Base-by-base conservation (phyloP, 1,140 invertebrate genomes). In the Delia radicum region DNA sequence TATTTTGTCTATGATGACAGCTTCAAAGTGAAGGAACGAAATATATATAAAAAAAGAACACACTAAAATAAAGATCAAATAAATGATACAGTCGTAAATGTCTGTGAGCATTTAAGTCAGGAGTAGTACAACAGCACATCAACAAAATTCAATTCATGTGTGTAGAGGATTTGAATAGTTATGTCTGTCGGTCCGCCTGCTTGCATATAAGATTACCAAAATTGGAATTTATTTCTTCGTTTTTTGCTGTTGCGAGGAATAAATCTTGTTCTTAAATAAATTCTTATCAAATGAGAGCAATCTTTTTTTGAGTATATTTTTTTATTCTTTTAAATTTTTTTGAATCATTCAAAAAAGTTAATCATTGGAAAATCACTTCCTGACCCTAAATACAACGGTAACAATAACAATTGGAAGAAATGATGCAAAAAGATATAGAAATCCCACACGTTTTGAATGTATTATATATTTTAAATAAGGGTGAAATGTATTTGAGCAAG, bases 1-100 rank as follows among this genome's bases (percentile, higher is more conserved):
- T 69, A 69, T 69, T 69, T 69, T 69, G 65, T 69, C 65, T 69
- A 69, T 69, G 65, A 69, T 69, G 65, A 69, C 65, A 69, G 65
- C 65, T 37, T 69, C 65, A 33, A 69, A 69, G 18, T 55, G 48
- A 55, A 55, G 18, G 48, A 42, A 42, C n/a, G 48, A 55, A 42
- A 55, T 8, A 55, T n/a, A n/a, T n/a, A n/a, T n/a, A n/a, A n/a
- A n/a, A n/a, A n/a, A n/a, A n/a, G n/a, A n/a, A 55, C 15, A 55
- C 2, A 55, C 10, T 4, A 1, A 55, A 55, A 48, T 18, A 3
- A 55, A 55, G 48, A 55, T 55, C n/a, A 55, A 55, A 21, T 24
- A 55, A 55, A 24, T 55, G 48, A 55, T 55, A 55, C 48, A n/a
- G n/a, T n/a, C n/a, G n/a, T 55, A 55, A 55, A 55, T 55, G 48